Percentiles rank a stretch among this genome's conserved stretches.
phyloP scores from a whole-genome alignment of 2,797 vertebrate species.

The Lycodopsis pacificus region DNA sequence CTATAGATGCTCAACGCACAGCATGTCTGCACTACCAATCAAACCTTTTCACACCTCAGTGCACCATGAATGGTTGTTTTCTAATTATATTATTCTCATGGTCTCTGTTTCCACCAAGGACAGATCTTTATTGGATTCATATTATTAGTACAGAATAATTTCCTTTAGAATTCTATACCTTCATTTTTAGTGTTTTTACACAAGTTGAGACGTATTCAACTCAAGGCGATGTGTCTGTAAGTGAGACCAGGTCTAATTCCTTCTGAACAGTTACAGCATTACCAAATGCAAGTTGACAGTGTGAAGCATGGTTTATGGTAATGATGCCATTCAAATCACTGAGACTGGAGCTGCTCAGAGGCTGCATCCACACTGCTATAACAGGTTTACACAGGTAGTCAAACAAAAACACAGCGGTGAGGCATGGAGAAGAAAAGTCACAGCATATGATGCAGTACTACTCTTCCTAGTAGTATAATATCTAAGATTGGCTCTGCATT shows the following conservation, averaged over 20 bases:
- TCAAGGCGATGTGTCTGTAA: neutral
- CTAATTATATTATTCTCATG: conserved; percentile 1
- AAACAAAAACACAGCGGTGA: neutral
- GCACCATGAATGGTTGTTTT: neutral
- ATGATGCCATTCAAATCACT: conserved; percentile 35
- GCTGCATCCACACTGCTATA: neutral
- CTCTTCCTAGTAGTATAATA: neutral
- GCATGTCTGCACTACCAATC: neutral
- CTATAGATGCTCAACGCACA: neutral
- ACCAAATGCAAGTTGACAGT: neutral
- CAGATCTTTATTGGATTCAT: conserved; percentile 4
- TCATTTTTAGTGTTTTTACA: neutral
- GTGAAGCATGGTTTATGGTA: conserved; percentile 20
- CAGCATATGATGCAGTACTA: neutral
- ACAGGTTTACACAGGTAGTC: neutral
- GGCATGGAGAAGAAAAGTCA: neutral
- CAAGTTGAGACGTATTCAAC: neutral
- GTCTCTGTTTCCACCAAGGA: conserved; percentile 6
- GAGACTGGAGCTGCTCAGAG: neutral
- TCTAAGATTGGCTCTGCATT: neutral
- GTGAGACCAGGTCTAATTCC: conserved; percentile 8
- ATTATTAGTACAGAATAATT: neutral
- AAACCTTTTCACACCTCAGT: neutral
- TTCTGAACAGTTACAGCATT: neutral
- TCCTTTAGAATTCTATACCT: neutral